Evolutionary conservation across 2,888 invertebrate genomes (phyloP), one percentile per base, ranked within the genome.

Genomic region (Mythimna albipuncta): DNA sequence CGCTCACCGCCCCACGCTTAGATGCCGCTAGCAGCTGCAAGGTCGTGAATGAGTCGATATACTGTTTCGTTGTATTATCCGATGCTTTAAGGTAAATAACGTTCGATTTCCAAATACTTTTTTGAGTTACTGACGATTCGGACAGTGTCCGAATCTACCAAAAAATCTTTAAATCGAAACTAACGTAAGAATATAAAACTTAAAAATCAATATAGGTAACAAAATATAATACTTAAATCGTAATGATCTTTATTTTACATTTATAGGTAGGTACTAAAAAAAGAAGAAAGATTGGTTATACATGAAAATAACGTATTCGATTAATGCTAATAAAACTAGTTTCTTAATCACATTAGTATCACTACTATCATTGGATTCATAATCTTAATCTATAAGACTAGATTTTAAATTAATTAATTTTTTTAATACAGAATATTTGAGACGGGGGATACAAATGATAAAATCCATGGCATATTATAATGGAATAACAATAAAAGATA

Each of bases 321-420:
- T n/a, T 21, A 4, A 21, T 58, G 19, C 9, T 58, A 35, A 35
- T 19, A 58, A 19, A 13, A 11, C 59, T 59, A n/a, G 6, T 4
- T 38, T 21, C 38, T 59, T 16, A 5, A 47, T 47, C 5, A 47
- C 38, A 41, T 59, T 41, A 59, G 21, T 59, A 59, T 59, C n/a
- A 41, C n/a, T 41, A 59, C 21, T 38, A 41, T n/a, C 2, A 6
- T 41, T 59, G 38, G 19, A 38, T 59, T 59, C n/a, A 38, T 59
- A n/a, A 35, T n/a, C 35, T 38, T 38, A 35, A 59, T 13, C n/a
- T 59, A 41, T 59, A 6, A 59, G 59, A 59, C 59, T 59, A 59
- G 59, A 59, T 35, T 41, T 59, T 59, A 59, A 59, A 41, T 41
- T 32, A 47, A 16, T 19, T 16, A 47, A 16, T 47, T 0, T 47